A percentile compares a stretch with the other conserved stretches of the same genome.
phyloP scores from a whole-genome alignment of 2,888 invertebrate genomes.

The Hoplodrina ambigua region DNA sequence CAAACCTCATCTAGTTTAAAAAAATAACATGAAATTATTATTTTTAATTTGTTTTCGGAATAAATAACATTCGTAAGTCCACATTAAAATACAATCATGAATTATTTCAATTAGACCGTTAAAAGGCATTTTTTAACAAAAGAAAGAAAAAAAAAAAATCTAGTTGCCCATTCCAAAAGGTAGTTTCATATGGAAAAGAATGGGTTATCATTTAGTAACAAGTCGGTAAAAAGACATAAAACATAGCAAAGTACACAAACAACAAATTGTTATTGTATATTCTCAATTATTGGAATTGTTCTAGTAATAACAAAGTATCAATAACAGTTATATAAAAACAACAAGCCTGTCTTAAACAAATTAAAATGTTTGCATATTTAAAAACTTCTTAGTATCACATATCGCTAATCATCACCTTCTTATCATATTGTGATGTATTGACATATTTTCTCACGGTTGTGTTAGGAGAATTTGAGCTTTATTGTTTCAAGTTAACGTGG shows the following conservation, averaged over 20 bases:
- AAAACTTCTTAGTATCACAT: slow-evolving; percentile 65
- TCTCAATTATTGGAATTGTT: slow-evolving; percentile 48
- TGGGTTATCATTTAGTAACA: too few species aligned
- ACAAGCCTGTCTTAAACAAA: slow-evolving; percentile 50
- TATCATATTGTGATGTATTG: slow-evolving; percentile 70
- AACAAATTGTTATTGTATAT: slow-evolving; percentile 18
- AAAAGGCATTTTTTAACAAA: too few species aligned
- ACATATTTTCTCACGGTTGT: slow-evolving; percentile 78
- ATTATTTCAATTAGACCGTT: too few species aligned
- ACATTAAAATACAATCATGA: too few species aligned
- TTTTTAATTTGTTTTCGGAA: too few species aligned
- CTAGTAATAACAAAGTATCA: slow-evolving; percentile 58
- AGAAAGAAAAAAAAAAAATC: too few species aligned
- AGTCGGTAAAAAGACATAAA: too few species aligned
- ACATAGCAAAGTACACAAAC: slow-evolving; percentile 18
- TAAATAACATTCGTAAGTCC: too few species aligned
- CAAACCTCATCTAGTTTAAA: too few species aligned
- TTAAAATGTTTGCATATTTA: slow-evolving; percentile 63
- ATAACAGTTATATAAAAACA: slow-evolving; percentile 55
- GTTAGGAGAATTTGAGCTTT: slow-evolving; percentile 58
- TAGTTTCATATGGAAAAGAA: too few species aligned
- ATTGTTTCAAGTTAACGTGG: slow-evolving; percentile 34
- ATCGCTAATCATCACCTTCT: slow-evolving; percentile 70
- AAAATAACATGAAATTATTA: too few species aligned
- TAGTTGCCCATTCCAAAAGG: too few species aligned